A percentile compares a stretch with the other conserved stretches of the same genome.
These are phyloP conservation scores for Dromas ardeola DNA, from an alignment of 2,113 vertebrate species.

Conservation along the genomic window DNA sequence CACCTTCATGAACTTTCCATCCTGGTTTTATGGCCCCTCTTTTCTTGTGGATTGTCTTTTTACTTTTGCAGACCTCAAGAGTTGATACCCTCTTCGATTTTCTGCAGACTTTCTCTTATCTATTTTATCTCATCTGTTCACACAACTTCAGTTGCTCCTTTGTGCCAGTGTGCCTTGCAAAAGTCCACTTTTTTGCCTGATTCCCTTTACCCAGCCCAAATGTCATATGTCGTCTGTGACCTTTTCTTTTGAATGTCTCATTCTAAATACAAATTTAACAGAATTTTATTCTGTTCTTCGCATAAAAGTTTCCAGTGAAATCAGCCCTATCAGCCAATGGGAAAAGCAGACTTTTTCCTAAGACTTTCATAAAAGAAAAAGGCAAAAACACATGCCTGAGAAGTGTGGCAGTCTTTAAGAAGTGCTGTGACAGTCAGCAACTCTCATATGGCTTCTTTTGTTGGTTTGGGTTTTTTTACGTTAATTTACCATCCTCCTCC, in stretches of 20 bases:
- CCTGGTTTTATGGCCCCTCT: not conserved
- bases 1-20: not conserved
- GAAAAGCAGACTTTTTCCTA: not conserved
- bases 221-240: not conserved
- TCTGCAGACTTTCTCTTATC: not conserved
- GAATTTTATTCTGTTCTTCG: not conserved
- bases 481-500: not conserved
- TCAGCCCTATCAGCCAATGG: not conserved
- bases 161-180: not conserved
- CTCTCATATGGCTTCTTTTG: not conserved
- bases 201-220: not conserved
- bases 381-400: not conserved
- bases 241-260: conserved; percentile 14
- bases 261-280: conserved; percentile 13
- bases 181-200: not conserved
- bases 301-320: not conserved
- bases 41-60: not conserved
- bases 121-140: not conserved
- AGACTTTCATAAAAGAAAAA: not conserved
- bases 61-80: not conserved
- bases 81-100: not conserved
- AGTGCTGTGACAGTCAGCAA: not conserved
- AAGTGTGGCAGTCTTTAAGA: not conserved
- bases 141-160: not conserved
- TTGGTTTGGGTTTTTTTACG: not conserved